Evolutionary conservation across 2,113 vertebrate genomes (phyloP), one percentile per base, ranked within the genome.

Genomic region (Ceuthmochares aereus): DNA sequence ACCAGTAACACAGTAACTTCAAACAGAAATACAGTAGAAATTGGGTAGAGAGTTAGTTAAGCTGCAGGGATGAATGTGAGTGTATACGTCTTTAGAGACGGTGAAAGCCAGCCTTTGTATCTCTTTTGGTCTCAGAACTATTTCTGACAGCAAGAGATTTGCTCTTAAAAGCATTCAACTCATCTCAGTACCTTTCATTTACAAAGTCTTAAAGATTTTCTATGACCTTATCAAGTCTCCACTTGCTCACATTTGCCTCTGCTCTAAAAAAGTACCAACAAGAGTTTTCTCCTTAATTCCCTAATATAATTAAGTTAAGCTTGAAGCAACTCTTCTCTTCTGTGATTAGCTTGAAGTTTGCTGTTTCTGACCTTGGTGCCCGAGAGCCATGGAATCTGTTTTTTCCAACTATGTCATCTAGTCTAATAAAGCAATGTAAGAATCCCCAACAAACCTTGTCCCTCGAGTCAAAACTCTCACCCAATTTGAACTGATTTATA

Each of bases 261-360:
- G 37, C 47, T 94, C 63, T 73, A 69, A 62, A 87, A 87, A 90
- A 37, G 26, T 59, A 88, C 55, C 47, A 83, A 76, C 59, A 85
- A 73, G 62, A 91, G 19, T 88, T 88, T 85, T 90, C 51, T 74
- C 45, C 83, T 94, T 88, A 94, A 94, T 95, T 95, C 85, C 72
- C 85, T 42, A 69, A 86, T 25, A 93, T 84, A 93, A 94, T 96
- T 93, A 95, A 93, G 23, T 73, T 56, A 83, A 90, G 69, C 84
- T 95, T 81, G 88, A 90, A 97, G 83, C 67, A 93, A 84, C 55
- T 86, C 32, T 75, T 47, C 56, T 82, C 34, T 80, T 93, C 36
- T 18, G 26, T 90, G 92, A 92, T 94, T 92, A 95, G 67, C 29
- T 37, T 74, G 22, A 92, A 88, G 67, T 94, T 77, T 92, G 26